A percentile compares a stretch with the other conserved stretches of the same genome.
These are phyloP conservation scores for Agonopterix arenella DNA, from an alignment of 2,888 invertebrate genomes.

Conservation along the genomic window DNA sequence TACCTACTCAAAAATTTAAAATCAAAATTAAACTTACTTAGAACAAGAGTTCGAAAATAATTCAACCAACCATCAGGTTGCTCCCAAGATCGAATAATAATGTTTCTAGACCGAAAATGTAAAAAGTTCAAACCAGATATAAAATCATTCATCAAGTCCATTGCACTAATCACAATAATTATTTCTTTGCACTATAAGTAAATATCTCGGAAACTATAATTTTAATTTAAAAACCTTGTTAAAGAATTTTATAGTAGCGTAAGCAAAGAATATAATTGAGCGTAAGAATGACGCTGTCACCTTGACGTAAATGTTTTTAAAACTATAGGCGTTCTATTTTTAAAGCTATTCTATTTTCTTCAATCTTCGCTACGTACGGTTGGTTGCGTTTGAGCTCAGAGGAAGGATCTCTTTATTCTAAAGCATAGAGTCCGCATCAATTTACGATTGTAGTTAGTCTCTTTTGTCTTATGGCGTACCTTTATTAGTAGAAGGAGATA, in stretches of 20 bases:
- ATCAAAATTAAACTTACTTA: slow-evolving; percentile 27
- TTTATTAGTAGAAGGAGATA: no score
- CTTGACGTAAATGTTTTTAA: background rate
- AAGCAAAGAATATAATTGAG: background rate
- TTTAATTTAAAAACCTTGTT: background rate
- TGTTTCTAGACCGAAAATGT: slow-evolving; percentile 45
- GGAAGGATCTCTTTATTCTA: no score
- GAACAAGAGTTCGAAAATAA: slow-evolving; percentile 26
- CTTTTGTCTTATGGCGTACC: no score
- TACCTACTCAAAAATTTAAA: no score
- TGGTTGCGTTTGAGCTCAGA: no score
- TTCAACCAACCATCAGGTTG: slow-evolving; percentile 45
- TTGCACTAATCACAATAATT: slow-evolving; percentile 9
- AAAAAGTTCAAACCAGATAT: slow-evolving; percentile 30
- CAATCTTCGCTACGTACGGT: no score
- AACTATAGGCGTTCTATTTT: slow-evolving; percentile 34
- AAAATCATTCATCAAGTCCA: slow-evolving; percentile 24
- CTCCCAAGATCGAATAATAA: slow-evolving; percentile 51
- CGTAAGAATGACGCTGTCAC: background rate
- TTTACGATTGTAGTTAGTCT: no score
- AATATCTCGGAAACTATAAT: no score
- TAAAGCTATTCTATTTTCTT: slow-evolving; percentile 6
- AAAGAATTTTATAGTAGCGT: background rate
- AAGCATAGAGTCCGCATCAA: no score
- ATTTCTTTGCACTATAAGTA: background rate